Conservation (phyloP, 2,113 vertebrate species). For the Apus apus region DNA sequence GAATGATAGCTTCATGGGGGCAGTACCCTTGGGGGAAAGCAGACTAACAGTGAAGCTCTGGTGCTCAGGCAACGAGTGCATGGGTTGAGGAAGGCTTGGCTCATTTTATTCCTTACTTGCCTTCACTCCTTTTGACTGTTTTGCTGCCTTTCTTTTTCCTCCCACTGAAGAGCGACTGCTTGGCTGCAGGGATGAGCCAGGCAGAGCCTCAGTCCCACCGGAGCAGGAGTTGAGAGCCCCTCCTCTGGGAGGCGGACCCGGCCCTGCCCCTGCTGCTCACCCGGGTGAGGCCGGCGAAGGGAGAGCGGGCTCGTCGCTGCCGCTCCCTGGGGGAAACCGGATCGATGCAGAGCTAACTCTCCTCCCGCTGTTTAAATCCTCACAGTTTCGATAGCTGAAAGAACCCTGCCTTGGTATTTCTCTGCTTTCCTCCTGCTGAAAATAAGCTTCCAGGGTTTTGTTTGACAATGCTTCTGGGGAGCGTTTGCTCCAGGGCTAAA, state of each 20-base stretch:
- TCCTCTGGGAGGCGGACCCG: background rate
- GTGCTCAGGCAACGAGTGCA: background rate
- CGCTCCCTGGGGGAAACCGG: background rate
- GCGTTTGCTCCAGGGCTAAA: background rate
- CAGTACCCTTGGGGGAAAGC: background rate
- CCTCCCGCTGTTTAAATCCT: background rate
- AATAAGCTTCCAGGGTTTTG: background rate
- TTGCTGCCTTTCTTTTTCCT: background rate
- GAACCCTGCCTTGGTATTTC: background rate
- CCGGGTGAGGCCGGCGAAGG: background rate
- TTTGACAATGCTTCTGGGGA: background rate
- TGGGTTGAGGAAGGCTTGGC: background rate
- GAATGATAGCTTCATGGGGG: background rate
- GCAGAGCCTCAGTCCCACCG: background rate
- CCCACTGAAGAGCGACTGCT: accelerated
- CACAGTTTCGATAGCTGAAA: background rate
- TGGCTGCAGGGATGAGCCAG: background rate
- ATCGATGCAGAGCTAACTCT: background rate
- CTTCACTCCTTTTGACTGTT: background rate
- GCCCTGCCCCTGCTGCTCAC: background rate
- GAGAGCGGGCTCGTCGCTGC: background rate
- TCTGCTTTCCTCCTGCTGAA: background rate
- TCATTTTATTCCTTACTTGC: background rate
- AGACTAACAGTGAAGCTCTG: background rate
- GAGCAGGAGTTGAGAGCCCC: accelerated